Conservation (phyloP, 2,797 vertebrate species). For the Numenius phaeopus region DNA sequence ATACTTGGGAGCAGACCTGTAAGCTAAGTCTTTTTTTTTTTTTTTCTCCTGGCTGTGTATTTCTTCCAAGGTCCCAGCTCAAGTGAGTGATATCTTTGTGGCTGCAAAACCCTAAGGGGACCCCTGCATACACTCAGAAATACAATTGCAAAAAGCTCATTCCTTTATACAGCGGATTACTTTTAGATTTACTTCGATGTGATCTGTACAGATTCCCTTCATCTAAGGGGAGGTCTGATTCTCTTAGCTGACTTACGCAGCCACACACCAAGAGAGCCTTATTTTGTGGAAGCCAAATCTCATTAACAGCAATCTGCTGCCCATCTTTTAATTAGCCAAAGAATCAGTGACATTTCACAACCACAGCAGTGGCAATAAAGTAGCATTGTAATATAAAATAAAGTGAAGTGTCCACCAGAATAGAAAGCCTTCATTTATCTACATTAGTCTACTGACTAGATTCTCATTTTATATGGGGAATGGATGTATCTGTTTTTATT, state of each 20-base stretch:
- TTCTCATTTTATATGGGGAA: constrained; percentile 8
- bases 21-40: constrained; percentile 42
- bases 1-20: constrained; percentile 12
- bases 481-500: not conserved
- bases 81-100: constrained; percentile 41
- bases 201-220: constrained; percentile 85
- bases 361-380: constrained; percentile 35
- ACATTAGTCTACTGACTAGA: not conserved
- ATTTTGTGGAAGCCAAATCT: constrained; percentile 70
- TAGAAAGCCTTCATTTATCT: constrained; percentile 16
- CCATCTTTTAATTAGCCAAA: constrained; percentile 73
- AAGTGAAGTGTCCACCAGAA: constrained; percentile 1
- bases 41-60: not conserved
- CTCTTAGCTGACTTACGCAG: constrained; percentile 88
- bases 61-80: constrained; percentile 31
- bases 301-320: constrained; percentile 74
- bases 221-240: constrained; percentile 91
- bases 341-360: constrained; percentile 28
- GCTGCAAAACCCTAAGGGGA: constrained; percentile 69
- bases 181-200: constrained; percentile 89
- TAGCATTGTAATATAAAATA: constrained; percentile 27
- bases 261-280: constrained; percentile 80
- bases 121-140: constrained; percentile 86
- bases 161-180: constrained; percentile 88
- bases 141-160: constrained; percentile 86